Conservation (phyloP, 1,140 invertebrate species). For the Caenorhabditis tropicalis region DNA sequence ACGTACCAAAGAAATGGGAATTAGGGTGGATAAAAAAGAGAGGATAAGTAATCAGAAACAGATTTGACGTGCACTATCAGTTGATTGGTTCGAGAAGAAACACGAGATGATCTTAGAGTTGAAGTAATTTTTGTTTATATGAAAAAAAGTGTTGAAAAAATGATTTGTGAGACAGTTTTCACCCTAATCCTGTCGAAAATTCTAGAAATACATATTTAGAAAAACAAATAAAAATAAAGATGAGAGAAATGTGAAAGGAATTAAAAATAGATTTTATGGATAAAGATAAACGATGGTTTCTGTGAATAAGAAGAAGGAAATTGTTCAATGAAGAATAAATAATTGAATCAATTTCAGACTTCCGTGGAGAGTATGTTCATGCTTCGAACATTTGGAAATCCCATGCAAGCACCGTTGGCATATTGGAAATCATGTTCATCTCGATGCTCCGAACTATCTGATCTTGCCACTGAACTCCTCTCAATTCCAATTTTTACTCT, state of each 20-base stretch:
- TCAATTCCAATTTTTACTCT: constrained; percentile 60
- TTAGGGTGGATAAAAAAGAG: not conserved
- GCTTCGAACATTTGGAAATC: constrained; percentile 36
- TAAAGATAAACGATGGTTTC: not conserved
- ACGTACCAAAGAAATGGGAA: not conserved
- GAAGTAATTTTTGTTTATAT: too few species aligned
- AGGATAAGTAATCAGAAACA: not conserved
- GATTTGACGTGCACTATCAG: not conserved
- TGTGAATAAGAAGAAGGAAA: not conserved
- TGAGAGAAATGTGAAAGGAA: too few species aligned
- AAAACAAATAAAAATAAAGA: not conserved
- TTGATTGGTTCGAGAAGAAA: not conserved
- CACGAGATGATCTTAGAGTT: not conserved
- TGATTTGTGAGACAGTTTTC: not conserved
- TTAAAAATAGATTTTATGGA: not conserved
- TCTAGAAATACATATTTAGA: not conserved
- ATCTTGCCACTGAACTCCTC: constrained; percentile 62
- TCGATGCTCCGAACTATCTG: constrained; percentile 55
- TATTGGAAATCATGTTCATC: constrained; percentile 57
- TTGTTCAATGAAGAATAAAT: not conserved
- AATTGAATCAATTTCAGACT: constrained; percentile 5
- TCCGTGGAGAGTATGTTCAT: constrained; percentile 19
- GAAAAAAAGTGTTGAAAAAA: not conserved
- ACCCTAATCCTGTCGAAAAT: not conserved
- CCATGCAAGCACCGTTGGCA: constrained; percentile 50